A percentile compares a stretch with the other conserved stretches of the same genome.
phyloP scores from a whole-genome alignment of 2,113 vertebrate species.

The Peromyscus californicus region DNA sequence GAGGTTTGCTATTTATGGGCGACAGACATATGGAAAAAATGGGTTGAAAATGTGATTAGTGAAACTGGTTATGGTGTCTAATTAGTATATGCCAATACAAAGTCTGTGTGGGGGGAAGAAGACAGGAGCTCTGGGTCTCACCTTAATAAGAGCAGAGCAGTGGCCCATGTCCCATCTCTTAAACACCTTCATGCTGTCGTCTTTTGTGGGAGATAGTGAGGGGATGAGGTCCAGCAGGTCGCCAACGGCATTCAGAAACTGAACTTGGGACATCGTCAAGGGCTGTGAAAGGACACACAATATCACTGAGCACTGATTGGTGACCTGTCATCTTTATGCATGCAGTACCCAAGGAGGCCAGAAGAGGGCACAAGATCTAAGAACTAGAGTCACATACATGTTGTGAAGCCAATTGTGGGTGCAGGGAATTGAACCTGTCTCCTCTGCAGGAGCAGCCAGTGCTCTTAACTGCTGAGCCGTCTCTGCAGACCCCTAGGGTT shows the following conservation, averaged over 20 bases:
- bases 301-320: not conserved
- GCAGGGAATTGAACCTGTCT: not conserved
- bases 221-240: conserved; percentile 96
- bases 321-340: not conserved
- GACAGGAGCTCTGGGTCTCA: conserved; percentile 72
- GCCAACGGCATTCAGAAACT: conserved; percentile 93
- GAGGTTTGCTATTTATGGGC: not conserved
- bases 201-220: conserved; percentile 85
- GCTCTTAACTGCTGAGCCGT: not conserved
- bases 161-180: conserved; percentile 92
- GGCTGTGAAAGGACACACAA: conserved; percentile 85
- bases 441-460: not conserved
- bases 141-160: conserved; percentile 97
- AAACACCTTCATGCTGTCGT: conserved; percentile 46
- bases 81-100: not conserved
- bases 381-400: not conserved
- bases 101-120: not conserved
- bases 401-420: not conserved
- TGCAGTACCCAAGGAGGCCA: not conserved
- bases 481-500: not conserved
- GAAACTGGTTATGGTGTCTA: no score
- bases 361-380: not conserved
- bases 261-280: conserved; percentile 90
- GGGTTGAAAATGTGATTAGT: not conserved
- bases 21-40: not conserved